Percentiles rank a stretch among this genome's conserved stretches.
These are phyloP conservation scores for Anguilla megastoma DNA, from an alignment of 2,797 vertebrate genomes.

Conservation along the genomic window DNA sequence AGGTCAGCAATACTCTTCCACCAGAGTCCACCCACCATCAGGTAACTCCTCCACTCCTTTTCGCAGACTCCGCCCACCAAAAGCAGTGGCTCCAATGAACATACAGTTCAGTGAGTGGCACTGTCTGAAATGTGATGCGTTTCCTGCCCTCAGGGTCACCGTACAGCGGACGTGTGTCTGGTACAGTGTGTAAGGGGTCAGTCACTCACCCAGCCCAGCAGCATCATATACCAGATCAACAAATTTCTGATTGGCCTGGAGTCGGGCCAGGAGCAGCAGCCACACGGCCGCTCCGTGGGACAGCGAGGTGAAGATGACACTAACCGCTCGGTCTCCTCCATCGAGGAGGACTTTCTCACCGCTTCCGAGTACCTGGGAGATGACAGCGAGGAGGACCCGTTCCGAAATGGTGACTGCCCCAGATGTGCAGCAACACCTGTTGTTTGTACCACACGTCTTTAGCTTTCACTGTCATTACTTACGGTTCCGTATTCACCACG, in stretches of 20 bases:
- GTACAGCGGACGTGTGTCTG: conserved; percentile 85
- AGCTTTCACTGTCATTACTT: background rate
- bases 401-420: conserved; percentile 77
- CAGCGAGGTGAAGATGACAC: conserved; percentile 88
- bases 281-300: conserved; percentile 61
- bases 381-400: conserved; percentile 86
- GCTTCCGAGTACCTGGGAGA: conserved; percentile 93
- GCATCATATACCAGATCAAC: conserved; percentile 92
- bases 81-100: background rate
- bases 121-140: conserved; percentile 4
- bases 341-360: conserved; percentile 96
- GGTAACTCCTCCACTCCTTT: conserved; percentile 67
- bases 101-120: background rate
- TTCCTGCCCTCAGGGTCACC: conserved; percentile 67
- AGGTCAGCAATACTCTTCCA: conserved; percentile 75
- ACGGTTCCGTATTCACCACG: background rate
- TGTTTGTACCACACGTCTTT: background rate
- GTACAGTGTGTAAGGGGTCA: conserved; percentile 81
- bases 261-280: conserved; percentile 83
- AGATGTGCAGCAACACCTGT: background rate
- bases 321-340: conserved; percentile 92
- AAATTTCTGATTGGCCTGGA: conserved; percentile 93
- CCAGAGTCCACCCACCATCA: conserved; percentile 74
- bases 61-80: background rate
- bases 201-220: conserved; percentile 69